phyloP scores from a whole-genome alignment of 2,888 invertebrate genomes.

The Campoplex nolae region DNA sequence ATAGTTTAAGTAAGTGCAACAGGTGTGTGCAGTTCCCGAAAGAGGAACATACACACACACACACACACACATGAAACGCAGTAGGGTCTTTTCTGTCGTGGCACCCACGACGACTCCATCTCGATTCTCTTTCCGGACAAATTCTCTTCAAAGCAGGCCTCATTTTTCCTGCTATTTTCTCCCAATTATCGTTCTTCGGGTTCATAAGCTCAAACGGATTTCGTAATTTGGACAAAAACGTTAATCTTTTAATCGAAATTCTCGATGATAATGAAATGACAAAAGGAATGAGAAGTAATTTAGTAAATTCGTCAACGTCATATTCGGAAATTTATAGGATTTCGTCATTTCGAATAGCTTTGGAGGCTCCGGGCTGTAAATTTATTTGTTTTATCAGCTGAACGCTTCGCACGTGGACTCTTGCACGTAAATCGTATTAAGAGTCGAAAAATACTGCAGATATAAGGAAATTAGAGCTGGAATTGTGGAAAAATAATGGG shows the following conservation, averaged over 20 bases:
- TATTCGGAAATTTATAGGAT: neutral
- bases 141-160: neutral
- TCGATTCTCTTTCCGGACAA: neutral
- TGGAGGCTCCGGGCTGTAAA: no score
- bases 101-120: neutral
- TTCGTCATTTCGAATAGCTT: no score
- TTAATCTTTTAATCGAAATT: neutral
- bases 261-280: neutral
- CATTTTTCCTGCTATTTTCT: neutral
- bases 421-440: no score
- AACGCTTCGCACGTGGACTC: no score
- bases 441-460: no score
- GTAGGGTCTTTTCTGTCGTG: neutral
- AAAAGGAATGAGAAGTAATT: neutral
- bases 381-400: no score
- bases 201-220: neutral
- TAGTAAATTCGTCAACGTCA: neutral
- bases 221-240: neutral
- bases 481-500: no score
- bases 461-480: no score
- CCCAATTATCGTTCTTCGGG: neutral
- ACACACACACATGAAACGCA: neutral
- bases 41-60: constrained; percentile 1
- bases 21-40: constrained; percentile 64
- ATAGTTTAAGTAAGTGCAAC: constrained; percentile 62